Percentiles rank a stretch among this genome's conserved stretches.
Evolutionary conservation across 2,797 vertebrate species (phyloP).

Genomic region (Steatocranus sp.): DNA sequence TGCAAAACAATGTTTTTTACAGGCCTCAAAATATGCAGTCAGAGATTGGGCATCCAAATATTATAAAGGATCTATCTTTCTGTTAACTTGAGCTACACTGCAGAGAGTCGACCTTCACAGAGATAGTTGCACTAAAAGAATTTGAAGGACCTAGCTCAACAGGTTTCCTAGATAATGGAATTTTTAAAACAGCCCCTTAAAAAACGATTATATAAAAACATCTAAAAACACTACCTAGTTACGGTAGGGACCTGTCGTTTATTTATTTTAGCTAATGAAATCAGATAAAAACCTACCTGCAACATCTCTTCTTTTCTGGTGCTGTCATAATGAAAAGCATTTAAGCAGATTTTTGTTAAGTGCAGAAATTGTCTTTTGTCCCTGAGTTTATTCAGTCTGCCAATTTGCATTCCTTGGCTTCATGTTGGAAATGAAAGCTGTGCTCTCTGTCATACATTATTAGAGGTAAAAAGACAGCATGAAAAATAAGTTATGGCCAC

Average conservation of each 20-base stretch:
- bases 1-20: not conserved
- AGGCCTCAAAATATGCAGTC: not conserved
- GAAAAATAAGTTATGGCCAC: not conserved
- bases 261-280: not conserved
- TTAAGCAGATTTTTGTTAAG: not conserved
- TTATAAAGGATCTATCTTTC: not conserved
- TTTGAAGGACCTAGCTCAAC: not conserved
- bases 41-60: not conserved
- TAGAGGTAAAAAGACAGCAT: not conserved
- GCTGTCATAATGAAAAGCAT: conserved; percentile 39
- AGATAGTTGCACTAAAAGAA: not conserved
- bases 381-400: not conserved
- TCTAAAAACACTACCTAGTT: not conserved
- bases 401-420: conserved; percentile 5
- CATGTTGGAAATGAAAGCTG: not conserved
- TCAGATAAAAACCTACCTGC: not conserved
- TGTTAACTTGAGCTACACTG: not conserved
- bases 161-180: not conserved
- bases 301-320: conserved; percentile 7
- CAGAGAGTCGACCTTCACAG: not conserved
- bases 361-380: conserved; percentile 8
- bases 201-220: not conserved
- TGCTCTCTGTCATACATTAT: conserved; percentile 19
- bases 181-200: not conserved
- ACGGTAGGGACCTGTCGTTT: not conserved